Conservation (phyloP, 2,797 vertebrate species). For the Danio tinwini region DNA sequence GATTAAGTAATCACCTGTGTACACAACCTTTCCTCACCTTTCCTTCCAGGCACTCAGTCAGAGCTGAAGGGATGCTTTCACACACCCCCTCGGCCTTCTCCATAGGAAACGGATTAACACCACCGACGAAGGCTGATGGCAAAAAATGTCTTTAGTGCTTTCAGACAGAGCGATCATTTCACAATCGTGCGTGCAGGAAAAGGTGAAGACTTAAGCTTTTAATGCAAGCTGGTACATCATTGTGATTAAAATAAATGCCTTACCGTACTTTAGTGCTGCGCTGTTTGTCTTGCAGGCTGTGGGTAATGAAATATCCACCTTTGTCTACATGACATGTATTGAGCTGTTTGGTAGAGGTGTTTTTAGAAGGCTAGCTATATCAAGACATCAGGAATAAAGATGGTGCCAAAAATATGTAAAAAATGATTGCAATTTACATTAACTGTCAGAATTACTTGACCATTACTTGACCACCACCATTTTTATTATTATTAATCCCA, state of each 20-base stretch:
- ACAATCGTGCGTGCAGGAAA: constrained; percentile 52
- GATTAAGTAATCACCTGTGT: constrained; percentile 84
- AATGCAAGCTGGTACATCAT: constrained; percentile 68
- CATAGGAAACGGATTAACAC: constrained; percentile 70
- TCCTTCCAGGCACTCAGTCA: constrained; percentile 62
- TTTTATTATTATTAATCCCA: too few relatives aligned
- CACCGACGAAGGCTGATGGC: constrained; percentile 62
- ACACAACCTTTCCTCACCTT: constrained; percentile 73
- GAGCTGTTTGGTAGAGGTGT: not conserved
- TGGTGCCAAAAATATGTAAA: not conserved
- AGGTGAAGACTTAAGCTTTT: constrained; percentile 77
- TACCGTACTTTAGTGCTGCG: constrained; percentile 54
- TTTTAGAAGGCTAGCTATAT: not conserved
- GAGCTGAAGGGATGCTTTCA: constrained; percentile 73
- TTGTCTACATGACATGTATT: constrained; percentile 24
- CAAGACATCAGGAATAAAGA: not conserved
- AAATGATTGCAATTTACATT: not conserved
- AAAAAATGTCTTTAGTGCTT: constrained; percentile 55
- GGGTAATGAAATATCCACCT: constrained; percentile 43
- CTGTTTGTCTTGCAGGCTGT: constrained; percentile 53
- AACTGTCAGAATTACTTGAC: too few relatives aligned
- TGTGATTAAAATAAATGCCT: constrained; percentile 45
- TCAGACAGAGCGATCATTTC: constrained; percentile 40
- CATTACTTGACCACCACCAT: too few relatives aligned
- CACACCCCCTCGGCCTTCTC: constrained; percentile 64